Evolutionary conservation across 1,140 invertebrate genomes (phyloP), one percentile per base, ranked within the genome.

Genomic region (Brachionus angularis): DNA sequence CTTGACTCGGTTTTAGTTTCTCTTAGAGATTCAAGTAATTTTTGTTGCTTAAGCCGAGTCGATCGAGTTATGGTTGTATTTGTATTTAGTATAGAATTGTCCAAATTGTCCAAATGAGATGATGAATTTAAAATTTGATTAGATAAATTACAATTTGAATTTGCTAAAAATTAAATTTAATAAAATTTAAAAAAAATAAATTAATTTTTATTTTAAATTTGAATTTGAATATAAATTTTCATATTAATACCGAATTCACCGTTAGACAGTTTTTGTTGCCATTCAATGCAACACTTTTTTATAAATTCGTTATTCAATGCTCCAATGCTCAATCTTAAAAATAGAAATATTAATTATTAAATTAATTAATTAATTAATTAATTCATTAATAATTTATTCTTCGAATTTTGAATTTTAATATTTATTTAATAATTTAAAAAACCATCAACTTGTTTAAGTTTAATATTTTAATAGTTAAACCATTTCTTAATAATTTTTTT

Each of bases 231-330:
- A 33, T 12, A 34, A 33, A 46, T 29, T 67, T 67, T n/a, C n/a
- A n/a, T n/a, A n/a, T n/a, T n/a, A n/a, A n/a, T n/a, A 50, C 62
- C 62, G 47, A 47, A 67, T 47, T 67, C 25, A 33, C 62, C 62
- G 25, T 67, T 67, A 12, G 47, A 33, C 36, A 67, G 36, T 50
- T 36, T 46, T 47, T 67, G 42, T 21, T 67, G 62, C 62, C 62
- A 67, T 46, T 67, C 62, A 67, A 18, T 47, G 36, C 62, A 67
- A 34, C 62, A 47, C 42, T 67, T 67, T 67, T 67, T 67, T 67
- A 67, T 67, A 67, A 67, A 67, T 47, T 67, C 62, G 27, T 67
- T 67, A 47, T 46, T 67, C 3, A 67, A 31, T 33, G 62, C 62
- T 3, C 62, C 62, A 47, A 33, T 50, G 3, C 62, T 18, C 21